Evolutionary conservation across 2,797 vertebrate genomes (phyloP).

Genomic region (Parauchenoglanis ngamensis): DNA sequence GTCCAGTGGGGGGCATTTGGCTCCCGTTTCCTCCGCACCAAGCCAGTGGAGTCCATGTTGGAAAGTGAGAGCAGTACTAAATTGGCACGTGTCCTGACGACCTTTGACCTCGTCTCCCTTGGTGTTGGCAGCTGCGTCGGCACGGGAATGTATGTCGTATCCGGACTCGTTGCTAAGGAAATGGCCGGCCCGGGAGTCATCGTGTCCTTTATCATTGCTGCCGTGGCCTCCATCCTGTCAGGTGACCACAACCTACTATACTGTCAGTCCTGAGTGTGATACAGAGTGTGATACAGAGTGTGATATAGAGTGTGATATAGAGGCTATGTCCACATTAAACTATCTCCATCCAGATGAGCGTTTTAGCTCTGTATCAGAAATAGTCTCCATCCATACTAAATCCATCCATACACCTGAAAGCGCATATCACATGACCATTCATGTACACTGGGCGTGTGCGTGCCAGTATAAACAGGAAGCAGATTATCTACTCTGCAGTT

Average conservation of each 20-base stretch:
- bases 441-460: no score
- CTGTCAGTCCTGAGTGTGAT: background rate
- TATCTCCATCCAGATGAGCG: no score
- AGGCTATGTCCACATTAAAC: no score
- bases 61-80: slow-evolving; percentile 84
- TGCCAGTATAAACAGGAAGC: no score
- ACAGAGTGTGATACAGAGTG: background rate
- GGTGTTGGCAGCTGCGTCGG: slow-evolving; percentile 96
- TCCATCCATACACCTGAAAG: no score
- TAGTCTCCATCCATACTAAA: no score
- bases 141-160: slow-evolving; percentile 97
- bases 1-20: slow-evolving; percentile 88
- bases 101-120: slow-evolving; percentile 92
- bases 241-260: slow-evolving; percentile 74
- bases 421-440: no score
- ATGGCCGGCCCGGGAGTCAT: slow-evolving; percentile 97
- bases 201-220: slow-evolving; percentile 96
- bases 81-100: slow-evolving; percentile 91
- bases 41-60: slow-evolving; percentile 97
- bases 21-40: slow-evolving; percentile 89
- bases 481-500: no score
- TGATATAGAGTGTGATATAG: background rate
- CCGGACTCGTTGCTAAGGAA: slow-evolving; percentile 95
- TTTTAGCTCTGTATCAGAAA: no score
- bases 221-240: slow-evolving; percentile 93